These are phyloP conservation scores for Catostylus mosaicus DNA, from an alignment of 30 jellyfish, hydroid and myxozoan genomes.

Conservation along the genomic window DNA sequence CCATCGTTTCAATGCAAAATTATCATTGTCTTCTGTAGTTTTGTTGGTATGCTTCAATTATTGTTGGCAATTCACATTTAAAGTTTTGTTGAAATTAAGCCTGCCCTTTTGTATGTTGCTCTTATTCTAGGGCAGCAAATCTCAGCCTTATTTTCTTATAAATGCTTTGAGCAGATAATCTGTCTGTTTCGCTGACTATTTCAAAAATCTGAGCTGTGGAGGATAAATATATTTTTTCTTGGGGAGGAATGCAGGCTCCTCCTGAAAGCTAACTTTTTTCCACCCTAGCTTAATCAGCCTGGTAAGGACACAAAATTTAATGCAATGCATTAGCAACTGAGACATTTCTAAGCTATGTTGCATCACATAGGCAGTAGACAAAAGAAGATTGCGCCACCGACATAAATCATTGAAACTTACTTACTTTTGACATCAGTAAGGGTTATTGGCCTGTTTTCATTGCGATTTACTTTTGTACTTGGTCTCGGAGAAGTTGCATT, in stretches of 20 bases:
- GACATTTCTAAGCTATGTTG: background rate
- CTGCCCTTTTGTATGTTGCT: too few relatives aligned
- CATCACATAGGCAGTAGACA: background rate
- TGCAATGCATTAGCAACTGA: background rate
- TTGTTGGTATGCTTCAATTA: too few relatives aligned
- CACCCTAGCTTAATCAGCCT: too few relatives aligned
- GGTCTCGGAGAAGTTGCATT: slow-evolving; percentile 80
- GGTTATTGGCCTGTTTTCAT: slow-evolving; percentile 64
- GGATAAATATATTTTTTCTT: too few relatives aligned
- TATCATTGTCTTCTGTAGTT: background rate
- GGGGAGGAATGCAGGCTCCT: background rate
- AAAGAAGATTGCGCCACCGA: background rate
- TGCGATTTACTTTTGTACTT: slow-evolving; percentile 65
- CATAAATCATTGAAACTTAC: background rate
- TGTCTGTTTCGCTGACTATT: too few relatives aligned
- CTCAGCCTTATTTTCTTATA: too few relatives aligned
- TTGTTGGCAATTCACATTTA: too few relatives aligned
- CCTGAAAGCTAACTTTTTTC: background rate
- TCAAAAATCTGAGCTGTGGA: too few relatives aligned
- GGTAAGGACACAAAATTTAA: background rate
- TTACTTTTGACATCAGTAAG: slow-evolving; percentile 85
- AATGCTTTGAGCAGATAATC: too few relatives aligned
- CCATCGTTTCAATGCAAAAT: background rate
- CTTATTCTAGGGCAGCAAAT: too few relatives aligned
- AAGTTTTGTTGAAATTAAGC: too few relatives aligned